Conservation (phyloP, 2,797 vertebrate species). For the Alauda arvensis region DNA sequence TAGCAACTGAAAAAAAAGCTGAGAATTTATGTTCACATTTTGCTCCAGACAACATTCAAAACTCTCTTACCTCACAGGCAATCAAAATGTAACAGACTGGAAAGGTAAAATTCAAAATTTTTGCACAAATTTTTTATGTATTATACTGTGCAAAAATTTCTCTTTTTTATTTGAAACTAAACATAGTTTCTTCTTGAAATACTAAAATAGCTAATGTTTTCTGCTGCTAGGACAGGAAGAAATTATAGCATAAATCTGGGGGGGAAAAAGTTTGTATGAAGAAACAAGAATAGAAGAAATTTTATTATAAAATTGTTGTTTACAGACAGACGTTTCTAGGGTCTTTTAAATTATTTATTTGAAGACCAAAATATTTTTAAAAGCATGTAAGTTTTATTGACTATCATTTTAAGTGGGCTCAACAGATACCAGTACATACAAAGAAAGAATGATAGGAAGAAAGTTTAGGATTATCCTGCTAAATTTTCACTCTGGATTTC, state of each 20-base stretch:
- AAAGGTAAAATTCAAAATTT: background rate
- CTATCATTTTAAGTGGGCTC: background rate
- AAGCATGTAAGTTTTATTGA: background rate
- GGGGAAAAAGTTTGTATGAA: background rate
- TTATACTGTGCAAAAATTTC: background rate
- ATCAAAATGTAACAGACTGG: background rate
- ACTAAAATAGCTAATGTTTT: background rate
- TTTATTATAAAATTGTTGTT: background rate
- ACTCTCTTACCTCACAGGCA: background rate
- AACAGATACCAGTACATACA: background rate
- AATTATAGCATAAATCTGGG: background rate
- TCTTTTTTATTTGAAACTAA: background rate
- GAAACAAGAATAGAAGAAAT: background rate
- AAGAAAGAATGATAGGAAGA: background rate
- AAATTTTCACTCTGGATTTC: background rate
- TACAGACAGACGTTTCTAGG: background rate
- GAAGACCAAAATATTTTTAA: background rate
- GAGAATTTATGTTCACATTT: background rate
- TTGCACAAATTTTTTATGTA: background rate
- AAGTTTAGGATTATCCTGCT: background rate
- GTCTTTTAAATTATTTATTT: no score
- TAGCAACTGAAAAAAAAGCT: background rate
- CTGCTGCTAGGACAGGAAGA: background rate
- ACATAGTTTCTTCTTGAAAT: background rate
- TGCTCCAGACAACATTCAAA: background rate